Conservation (phyloP, 2,113 vertebrate genomes). For the Phyllostomus hastatus region DNA sequence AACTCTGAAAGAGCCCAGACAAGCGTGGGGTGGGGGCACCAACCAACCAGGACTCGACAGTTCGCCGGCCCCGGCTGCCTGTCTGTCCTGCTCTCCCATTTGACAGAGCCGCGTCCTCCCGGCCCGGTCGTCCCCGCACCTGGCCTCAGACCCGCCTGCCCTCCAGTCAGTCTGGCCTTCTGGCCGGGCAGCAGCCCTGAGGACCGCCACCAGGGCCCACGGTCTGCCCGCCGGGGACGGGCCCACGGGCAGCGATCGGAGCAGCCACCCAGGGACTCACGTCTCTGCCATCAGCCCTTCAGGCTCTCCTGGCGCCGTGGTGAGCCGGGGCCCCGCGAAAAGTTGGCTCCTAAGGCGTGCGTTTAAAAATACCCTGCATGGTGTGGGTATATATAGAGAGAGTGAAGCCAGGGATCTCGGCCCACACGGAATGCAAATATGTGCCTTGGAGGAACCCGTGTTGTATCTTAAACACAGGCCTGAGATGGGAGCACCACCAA, state of each 20-base stretch:
- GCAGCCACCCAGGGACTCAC: background rate
- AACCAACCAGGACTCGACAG: background rate
- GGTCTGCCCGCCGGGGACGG: rapidly evolving
- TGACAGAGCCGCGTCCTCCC: no score
- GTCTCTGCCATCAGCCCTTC: background rate
- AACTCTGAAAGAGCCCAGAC: background rate
- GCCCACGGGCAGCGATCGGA: background rate
- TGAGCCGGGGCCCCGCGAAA: background rate
- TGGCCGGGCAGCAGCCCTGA: background rate
- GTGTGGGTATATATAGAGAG: conserved; percentile 44
- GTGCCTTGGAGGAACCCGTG: conserved; percentile 36
- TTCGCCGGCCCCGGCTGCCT: rapidly evolving
- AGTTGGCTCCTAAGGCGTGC: background rate
- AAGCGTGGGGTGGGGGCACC: no score
- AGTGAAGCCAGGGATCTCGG: conserved; percentile 50
- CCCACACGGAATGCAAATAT: conserved; percentile 73
- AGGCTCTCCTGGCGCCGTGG: background rate
- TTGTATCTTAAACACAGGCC: conserved; percentile 47
- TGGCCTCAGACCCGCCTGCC: background rate
- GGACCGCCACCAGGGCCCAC: background rate
- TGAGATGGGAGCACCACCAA: background rate
- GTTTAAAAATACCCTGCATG: conserved; percentile 69
- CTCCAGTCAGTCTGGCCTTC: background rate
- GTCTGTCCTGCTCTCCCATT: rapidly evolving
- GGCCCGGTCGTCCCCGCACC: rapidly evolving